Evolutionary conservation across 2,888 invertebrate genomes (phyloP).

Genomic region (Dastarcus helophoroides): DNA sequence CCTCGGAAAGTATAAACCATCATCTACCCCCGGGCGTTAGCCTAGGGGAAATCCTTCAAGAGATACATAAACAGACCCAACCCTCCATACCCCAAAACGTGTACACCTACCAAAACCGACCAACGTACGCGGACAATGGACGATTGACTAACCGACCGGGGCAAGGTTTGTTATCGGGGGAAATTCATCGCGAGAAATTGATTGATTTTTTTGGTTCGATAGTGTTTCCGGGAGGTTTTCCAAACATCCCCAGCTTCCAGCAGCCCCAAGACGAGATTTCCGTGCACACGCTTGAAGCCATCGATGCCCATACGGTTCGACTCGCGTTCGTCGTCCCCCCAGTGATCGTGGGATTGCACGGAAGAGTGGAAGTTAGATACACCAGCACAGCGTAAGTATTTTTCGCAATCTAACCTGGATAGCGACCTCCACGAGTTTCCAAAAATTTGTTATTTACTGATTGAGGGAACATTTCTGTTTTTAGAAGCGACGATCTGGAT

Average conservation of each 20-base stretch:
- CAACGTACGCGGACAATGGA: too few relatives aligned
- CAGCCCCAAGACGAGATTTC: conserved; percentile 39
- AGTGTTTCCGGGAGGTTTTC: conserved; percentile 16
- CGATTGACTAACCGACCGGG: too few relatives aligned
- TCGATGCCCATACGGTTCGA: conserved; percentile 68
- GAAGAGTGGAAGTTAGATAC: conserved; percentile 77
- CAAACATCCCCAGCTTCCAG: conserved; percentile 25
- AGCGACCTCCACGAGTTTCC: too few relatives aligned
- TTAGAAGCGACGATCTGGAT: conserved; percentile 46
- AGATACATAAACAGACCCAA: conserved; percentile 28
- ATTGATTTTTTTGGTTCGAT: too few relatives aligned
- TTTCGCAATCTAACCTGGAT: not conserved
- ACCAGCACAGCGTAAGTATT: conserved; percentile 57
- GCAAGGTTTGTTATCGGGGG: too few relatives aligned
- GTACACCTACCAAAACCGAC: too few relatives aligned
- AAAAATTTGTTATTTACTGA: too few relatives aligned
- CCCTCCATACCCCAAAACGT: too few relatives aligned
- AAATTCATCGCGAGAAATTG: too few relatives aligned
- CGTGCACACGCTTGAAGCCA: conserved; percentile 52
- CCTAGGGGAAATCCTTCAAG: conserved; percentile 31
- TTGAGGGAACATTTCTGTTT: too few relatives aligned
- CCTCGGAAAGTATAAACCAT: conserved; percentile 9
- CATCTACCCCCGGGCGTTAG: conserved; percentile 25
- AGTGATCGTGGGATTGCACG: conserved; percentile 73
- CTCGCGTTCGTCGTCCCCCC: conserved; percentile 74